Evolutionary conservation across 2,113 vertebrate species (phyloP), one percentile per base, ranked within the genome.

Genomic region (Tretioscincus oriximinensis): DNA sequence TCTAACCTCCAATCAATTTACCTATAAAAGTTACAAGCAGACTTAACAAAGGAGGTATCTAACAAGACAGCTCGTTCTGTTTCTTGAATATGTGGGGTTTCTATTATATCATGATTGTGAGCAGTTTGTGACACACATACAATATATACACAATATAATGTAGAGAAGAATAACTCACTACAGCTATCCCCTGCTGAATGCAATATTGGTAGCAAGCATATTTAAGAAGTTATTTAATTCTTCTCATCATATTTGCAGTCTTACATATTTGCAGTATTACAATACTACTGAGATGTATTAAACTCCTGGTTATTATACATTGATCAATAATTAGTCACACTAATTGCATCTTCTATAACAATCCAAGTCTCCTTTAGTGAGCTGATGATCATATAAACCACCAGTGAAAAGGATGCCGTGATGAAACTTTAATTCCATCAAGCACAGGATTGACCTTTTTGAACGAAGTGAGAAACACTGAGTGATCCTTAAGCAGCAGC

Each of bases 361-460:
- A 80, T 87, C 86, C 68, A 77, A 85, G 76, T 66, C 20, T 9
- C 21, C 69, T 58, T 78, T 87, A 90, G 81, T 85, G 76, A 90
- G 63, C 58, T 58, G 86, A 92, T 88, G 88, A 86, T 84, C 24
- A 77, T 73, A 90, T 75, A 76, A 90, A 86, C 64, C 61, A 80
- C 81, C 77, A 75, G 74, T 41, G 65, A 77, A 35, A 81, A 49
- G 29, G 73, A 45, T 68, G 65, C 86, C 91, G 77, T 81, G 81
- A 86, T 87, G 63, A 86, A 91, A 88, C 77, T 81, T 83, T 84
- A 86, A 92, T 88, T 89, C 83, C 80, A 90, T 81, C 77, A 88
- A 91, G 47, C 78, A 69, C 74, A 84, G 63, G 65, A 80, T 26
- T 86, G 79, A 88, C 85, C 79, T 77, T 85, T 81, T 35, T 41